Evolutionary conservation across 2,888 invertebrate genomes (phyloP).

Genomic region (Penaeus monodon): DNA sequence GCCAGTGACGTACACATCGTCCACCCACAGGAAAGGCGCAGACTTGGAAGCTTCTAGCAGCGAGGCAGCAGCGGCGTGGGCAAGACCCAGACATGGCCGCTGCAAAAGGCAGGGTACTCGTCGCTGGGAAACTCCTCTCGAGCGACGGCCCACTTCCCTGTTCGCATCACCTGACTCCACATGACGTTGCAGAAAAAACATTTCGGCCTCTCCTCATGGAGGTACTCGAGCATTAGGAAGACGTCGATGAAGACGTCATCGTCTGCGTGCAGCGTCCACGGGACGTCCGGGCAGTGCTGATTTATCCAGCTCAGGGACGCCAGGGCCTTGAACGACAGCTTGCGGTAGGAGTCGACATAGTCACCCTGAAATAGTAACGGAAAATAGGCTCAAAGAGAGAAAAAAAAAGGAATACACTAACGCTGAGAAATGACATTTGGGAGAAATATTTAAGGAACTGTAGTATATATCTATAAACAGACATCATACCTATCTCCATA

Average conservation of each 20-base stretch:
- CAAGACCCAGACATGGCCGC: constrained; percentile 67
- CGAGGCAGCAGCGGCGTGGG: constrained; percentile 66
- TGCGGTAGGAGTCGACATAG: constrained; percentile 66
- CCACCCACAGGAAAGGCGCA: constrained; percentile 73
- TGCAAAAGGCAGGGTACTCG: constrained; percentile 68
- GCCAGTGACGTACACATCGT: constrained; percentile 73
- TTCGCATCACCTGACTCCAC: constrained; percentile 66
- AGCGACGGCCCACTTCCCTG: constrained; percentile 67
- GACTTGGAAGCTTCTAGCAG: constrained; percentile 67
- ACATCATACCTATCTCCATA: no score
- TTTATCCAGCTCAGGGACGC: constrained; percentile 66
- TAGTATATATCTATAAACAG: no score
- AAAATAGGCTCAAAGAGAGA: no score
- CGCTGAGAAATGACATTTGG: no score
- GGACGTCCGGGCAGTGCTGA: constrained; percentile 61
- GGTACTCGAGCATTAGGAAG: constrained; percentile 15
- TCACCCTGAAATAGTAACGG: constrained; percentile 57
- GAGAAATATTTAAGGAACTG: no score
- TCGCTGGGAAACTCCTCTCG: constrained; percentile 67
- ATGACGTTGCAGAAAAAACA: constrained; percentile 30
- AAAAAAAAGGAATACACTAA: no score
- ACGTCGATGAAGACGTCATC: constrained; percentile 66
- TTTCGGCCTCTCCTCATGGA: neutral
- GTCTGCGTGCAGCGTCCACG: constrained; percentile 66
- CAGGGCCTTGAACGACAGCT: constrained; percentile 66